phyloP scores from a whole-genome alignment of 2,888 invertebrate species.

The Lamellibrachia columna region DNA sequence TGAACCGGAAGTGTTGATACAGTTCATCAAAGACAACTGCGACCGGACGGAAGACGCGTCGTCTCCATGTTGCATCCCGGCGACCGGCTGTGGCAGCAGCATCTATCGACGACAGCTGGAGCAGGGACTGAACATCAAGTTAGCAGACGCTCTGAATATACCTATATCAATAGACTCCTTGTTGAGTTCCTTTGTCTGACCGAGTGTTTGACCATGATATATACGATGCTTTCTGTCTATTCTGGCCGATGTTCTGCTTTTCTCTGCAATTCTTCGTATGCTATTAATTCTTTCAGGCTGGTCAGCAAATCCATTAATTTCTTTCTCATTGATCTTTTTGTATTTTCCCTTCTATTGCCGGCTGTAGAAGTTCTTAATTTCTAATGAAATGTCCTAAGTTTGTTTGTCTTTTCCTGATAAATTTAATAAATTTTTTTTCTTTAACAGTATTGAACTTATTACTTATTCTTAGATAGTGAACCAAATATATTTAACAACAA shows the following conservation, averaged over 20 bases:
- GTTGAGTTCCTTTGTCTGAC: background rate
- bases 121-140: background rate
- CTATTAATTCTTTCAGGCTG: background rate
- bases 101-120: background rate
- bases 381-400: background rate
- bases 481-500: too few species aligned
- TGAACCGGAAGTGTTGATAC: background rate
- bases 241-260: background rate
- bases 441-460: too few species aligned
- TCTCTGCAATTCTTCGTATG: background rate
- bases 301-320: background rate
- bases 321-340: background rate
- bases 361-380: background rate
- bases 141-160: background rate
- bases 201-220: background rate
- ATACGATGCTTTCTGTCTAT: background rate
- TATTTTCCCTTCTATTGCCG: background rate
- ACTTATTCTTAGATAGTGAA: too few species aligned
- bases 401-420: background rate
- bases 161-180: background rate
- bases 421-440: too few species aligned
- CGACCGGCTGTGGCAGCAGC: background rate
- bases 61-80: background rate
- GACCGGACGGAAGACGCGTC: background rate
- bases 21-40: background rate